Conservation (phyloP, 2,113 vertebrate genomes). For the Sinocyclocheilus grahami region DNA sequence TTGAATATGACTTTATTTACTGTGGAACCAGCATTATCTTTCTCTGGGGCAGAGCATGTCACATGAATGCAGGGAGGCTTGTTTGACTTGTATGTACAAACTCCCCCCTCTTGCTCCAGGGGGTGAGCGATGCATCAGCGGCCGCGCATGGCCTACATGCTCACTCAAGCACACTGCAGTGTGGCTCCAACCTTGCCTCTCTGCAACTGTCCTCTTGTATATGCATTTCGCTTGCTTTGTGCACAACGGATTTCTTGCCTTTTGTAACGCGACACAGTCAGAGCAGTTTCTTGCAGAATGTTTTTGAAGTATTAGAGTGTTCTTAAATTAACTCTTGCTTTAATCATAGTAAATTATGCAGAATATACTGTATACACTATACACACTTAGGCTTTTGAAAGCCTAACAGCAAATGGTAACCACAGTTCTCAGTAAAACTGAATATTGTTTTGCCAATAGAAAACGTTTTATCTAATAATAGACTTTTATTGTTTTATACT, state of each 20-base stretch:
- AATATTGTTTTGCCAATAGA: not conserved
- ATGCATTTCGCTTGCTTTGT: not conserved
- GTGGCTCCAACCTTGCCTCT: constrained; percentile 62
- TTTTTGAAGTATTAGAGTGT: not conserved
- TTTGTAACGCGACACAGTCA: not conserved
- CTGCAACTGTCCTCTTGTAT: constrained; percentile 46
- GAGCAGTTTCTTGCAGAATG: not conserved
- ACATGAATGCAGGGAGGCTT: constrained; percentile 66
- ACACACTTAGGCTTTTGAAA: not conserved
- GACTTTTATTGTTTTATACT: not conserved
- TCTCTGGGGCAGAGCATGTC: constrained; percentile 61
- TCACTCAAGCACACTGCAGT: constrained; percentile 71
- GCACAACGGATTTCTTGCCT: not conserved
- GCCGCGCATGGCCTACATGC: constrained; percentile 77
- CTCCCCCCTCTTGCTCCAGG: constrained; percentile 68
- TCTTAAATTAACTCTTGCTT: not conserved
- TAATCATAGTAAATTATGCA: not conserved
- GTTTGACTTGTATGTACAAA: constrained; percentile 65
- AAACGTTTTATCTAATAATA: not conserved
- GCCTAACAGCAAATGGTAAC: not conserved
- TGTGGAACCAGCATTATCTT: constrained; percentile 27
- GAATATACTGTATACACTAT: not conserved
- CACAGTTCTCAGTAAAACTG: not conserved
- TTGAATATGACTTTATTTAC: constrained; percentile 19
- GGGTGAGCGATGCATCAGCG: constrained; percentile 69